These are phyloP conservation scores for Gasterosteus nipponicus DNA, from an alignment of 2,113 vertebrate species.

Conservation along the genomic window DNA sequence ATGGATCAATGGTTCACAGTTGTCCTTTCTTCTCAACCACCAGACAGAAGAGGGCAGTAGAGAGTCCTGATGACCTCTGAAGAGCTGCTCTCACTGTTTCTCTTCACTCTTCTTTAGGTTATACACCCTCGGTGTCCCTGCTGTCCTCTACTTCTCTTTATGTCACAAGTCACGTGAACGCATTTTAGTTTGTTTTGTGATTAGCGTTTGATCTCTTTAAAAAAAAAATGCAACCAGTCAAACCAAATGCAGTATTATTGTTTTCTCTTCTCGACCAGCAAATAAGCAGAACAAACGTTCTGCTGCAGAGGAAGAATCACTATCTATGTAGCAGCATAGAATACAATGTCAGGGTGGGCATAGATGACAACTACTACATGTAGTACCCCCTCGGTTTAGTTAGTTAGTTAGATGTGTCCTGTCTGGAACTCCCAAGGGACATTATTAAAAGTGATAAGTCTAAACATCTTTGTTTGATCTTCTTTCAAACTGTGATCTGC, in stretches of 20 bases:
- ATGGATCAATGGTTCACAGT: neutral
- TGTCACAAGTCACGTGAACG: neutral
- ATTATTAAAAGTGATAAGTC: no score
- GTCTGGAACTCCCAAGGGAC: no score
- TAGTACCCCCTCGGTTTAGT: no score
- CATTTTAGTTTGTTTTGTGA: neutral
- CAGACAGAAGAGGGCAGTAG: conserved; percentile 52
- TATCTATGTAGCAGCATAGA: no score
- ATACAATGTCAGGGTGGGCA: no score
- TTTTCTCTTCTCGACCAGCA: neutral
- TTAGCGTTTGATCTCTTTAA: neutral
- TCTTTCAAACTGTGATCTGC: no score
- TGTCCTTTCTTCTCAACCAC: neutral
- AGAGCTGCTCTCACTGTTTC: neutral
- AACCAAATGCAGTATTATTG: neutral
- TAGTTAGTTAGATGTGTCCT: no score
- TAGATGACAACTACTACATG: no score
- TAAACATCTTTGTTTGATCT: no score
- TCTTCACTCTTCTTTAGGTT: neutral
- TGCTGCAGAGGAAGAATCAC: no score
- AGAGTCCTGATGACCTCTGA: conserved; percentile 13
- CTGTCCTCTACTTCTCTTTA: no score
- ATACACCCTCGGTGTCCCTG: neutral
- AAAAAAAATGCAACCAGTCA: neutral
- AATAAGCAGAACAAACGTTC: neutral